These are phyloP conservation scores for Botia kubotai DNA, from an alignment of 2,797 vertebrate genomes.

Conservation along the genomic window DNA sequence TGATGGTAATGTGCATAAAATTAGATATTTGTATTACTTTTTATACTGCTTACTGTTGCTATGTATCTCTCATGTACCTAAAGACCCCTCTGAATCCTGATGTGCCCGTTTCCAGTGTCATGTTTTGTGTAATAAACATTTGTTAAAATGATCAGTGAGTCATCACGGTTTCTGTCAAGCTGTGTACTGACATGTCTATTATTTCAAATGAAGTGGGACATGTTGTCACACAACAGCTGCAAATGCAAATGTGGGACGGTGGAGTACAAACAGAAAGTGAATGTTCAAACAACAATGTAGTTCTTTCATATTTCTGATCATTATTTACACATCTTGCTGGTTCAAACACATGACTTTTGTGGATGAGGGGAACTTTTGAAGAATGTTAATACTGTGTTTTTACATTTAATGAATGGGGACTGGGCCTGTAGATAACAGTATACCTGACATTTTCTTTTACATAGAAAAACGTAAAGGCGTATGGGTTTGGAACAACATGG, in stretches of 20 bases:
- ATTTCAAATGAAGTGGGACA: not conserved
- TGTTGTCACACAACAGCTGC: conserved; percentile 1
- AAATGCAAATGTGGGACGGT: not conserved
- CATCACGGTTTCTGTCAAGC: not conserved
- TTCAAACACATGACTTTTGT: no score
- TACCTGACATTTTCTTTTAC: no score
- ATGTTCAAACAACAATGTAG: no score
- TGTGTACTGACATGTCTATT: not conserved
- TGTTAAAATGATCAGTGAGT: not conserved
- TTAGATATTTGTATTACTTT: conserved; percentile 16
- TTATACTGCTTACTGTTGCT: conserved; percentile 23
- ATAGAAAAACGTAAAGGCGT: no score
- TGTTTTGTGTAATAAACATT: conserved; percentile 48
- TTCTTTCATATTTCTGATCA: no score
- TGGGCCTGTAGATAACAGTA: no score
- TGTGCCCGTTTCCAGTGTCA: conserved; percentile 18
- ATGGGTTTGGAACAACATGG: no score
- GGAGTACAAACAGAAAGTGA: not conserved
- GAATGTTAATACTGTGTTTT: no score
- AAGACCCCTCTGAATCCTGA: not conserved
- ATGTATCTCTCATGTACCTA: not conserved
- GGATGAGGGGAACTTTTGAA: no score
- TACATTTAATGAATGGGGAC: no score
- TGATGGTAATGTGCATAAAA: not conserved
- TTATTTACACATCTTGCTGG: no score